Percentiles rank a stretch among this genome's conserved stretches.
Evolutionary conservation across 2,888 invertebrate species (phyloP).

Genomic region (Margaritifera margaritifera): DNA sequence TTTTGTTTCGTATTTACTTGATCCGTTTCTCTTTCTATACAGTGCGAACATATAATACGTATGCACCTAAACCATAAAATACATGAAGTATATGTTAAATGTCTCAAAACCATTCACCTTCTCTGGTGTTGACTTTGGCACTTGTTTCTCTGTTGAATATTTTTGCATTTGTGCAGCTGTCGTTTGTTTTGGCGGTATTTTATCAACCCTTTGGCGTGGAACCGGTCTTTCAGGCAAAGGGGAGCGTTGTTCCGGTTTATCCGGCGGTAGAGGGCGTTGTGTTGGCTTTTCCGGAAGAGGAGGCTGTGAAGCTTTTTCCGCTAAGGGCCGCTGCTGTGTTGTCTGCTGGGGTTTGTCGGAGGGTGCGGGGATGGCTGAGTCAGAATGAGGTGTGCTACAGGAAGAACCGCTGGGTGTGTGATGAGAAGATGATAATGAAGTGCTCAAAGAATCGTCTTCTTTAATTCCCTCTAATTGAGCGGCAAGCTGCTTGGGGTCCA

Average conservation of each 20-base stretch:
- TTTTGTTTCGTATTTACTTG: no score
- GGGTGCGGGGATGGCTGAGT: conserved; percentile 60
- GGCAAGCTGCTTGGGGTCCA: conserved; percentile 67
- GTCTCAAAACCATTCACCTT: not conserved
- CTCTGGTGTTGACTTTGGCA: conserved; percentile 3
- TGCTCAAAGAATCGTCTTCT: conserved; percentile 61
- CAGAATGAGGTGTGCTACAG: conserved; percentile 67
- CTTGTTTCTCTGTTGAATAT: conserved; percentile 10
- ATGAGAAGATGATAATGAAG: conserved; percentile 67
- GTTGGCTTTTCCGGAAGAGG: not conserved
- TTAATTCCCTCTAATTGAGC: conserved; percentile 67
- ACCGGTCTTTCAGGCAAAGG: conserved; percentile 3
- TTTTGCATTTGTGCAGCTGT: conserved; percentile 10
- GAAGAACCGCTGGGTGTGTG: conserved; percentile 67
- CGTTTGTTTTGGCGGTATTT: not conserved
- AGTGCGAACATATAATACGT: no score
- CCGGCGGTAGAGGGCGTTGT: conserved; percentile 7
- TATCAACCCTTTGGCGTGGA: conserved; percentile 1
- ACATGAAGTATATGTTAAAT: not conserved
- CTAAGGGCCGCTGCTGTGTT: conserved; percentile 4
- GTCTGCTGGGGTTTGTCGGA: conserved; percentile 45
- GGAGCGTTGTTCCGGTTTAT: conserved; percentile 1
- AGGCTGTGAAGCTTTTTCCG: conserved; percentile 2
- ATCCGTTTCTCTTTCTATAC: no score
- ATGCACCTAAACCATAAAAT: not conserved